Conservation (phyloP, 2,797 vertebrate species). For the Botia almorhae region DNA sequence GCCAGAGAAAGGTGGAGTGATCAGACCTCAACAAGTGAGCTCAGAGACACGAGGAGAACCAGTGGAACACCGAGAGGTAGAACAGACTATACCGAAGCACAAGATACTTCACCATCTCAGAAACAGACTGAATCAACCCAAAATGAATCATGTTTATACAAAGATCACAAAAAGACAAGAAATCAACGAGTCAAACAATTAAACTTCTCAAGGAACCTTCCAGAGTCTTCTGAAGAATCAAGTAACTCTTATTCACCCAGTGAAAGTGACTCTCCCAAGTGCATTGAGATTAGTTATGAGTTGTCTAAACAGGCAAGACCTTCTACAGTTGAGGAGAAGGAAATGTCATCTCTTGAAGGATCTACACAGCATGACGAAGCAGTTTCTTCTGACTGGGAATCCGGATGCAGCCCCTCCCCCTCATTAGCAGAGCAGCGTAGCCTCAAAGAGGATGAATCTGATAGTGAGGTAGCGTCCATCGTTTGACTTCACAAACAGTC, state of each 20-base stretch:
- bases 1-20: not conserved
- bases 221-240: slow-evolving; percentile 3
- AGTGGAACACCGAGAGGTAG: slow-evolving; percentile 14
- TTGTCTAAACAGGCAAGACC: not conserved
- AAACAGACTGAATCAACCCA: not conserved
- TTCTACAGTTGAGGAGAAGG: slow-evolving; percentile 7
- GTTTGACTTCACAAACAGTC: not conserved
- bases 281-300: not conserved
- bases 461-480: not conserved
- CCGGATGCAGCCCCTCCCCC: not conserved
- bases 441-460: not conserved
- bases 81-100: slow-evolving; percentile 11
- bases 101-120: not conserved
- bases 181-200: not conserved
- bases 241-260: slow-evolving; percentile 9
- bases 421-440: not conserved
- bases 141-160: not conserved
- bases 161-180: not conserved
- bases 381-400: not conserved
- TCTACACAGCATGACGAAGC: not conserved
- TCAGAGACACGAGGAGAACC: slow-evolving; percentile 11
- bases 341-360: slow-evolving; percentile 4
- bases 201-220: not conserved
- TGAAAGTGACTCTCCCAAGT: slow-evolving; percentile 6
- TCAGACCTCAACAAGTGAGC: not conserved